These are phyloP conservation scores for Podilymbus podiceps DNA, from an alignment of 2,113 vertebrate genomes.

Conservation along the genomic window DNA sequence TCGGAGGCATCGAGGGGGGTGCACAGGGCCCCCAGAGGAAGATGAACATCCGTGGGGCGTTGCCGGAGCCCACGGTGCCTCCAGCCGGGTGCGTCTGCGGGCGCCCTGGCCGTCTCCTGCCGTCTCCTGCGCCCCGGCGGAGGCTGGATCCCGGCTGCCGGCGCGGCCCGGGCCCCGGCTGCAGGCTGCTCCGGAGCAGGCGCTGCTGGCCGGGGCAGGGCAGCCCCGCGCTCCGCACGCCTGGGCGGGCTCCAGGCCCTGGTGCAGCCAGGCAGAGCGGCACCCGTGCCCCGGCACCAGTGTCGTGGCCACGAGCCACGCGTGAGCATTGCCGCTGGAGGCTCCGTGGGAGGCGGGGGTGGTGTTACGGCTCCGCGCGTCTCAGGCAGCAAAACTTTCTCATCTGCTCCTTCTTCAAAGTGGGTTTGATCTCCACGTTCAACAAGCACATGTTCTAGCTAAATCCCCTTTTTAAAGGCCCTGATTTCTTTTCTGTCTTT, in stretches of 20 bases:
- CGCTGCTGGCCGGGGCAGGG: not conserved
- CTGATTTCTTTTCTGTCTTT: not conserved
- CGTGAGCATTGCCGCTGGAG: fast-evolving
- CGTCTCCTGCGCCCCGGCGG: fast-evolving
- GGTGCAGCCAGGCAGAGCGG: fast-evolving
- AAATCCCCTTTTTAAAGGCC: not conserved
- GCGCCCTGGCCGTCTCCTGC: not conserved
- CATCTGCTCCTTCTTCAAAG: not conserved
- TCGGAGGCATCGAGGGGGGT: fast-evolving
- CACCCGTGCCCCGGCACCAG: fast-evolving
- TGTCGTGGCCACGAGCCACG: fast-evolving
- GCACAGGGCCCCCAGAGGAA: fast-evolving
- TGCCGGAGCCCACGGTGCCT: not conserved
- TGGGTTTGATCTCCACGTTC: not conserved
- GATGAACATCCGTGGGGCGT: fast-evolving
- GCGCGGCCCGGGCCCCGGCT: fast-evolving
- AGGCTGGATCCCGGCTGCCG: not conserved
- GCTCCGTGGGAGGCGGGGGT: not conserved
- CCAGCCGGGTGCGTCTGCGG: not conserved
- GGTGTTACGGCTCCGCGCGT: not conserved
- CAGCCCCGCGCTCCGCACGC: fast-evolving
- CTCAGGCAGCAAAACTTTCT: not conserved
- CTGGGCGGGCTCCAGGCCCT: not conserved
- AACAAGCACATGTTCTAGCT: not conserved
- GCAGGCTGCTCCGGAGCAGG: not conserved